Base-by-base conservation (phyloP, 2,113 vertebrate species). In the Uropsilus gracilis region DNA sequence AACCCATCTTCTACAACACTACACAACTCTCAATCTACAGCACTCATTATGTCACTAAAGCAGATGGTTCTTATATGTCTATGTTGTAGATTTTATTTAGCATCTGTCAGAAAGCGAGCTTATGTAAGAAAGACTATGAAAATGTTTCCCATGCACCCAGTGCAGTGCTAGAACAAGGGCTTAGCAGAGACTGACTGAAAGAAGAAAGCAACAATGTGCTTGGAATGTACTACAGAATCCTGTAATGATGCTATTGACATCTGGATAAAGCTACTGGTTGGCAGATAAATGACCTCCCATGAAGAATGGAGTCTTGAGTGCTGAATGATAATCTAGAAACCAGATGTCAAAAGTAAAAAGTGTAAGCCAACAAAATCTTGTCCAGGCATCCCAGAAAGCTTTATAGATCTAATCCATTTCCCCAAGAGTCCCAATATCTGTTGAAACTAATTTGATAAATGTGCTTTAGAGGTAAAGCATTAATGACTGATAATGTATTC, bases 401-500 rank as follows among this genome's bases (percentile, higher is more conserved):
- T 95, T 82, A 72, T 50, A 71, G 24, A 78, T 86, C 8, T 55
- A 80, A 17, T 64, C 48, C 59, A 66, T 87, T 91, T 76, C 39
- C 1, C n/a, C 37, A 90, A 30, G 50, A 17, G 18, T 89, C 44
- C 32, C 64, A 94, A 68, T 94, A 86, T 95, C 55, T 92, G 42
- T 86, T 89, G 37, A 80, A 82, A 55, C 68, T 89, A 83, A 95
- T 86, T 92, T 86, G 50, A 90, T 95, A 94, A 92, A 93, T 86
- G 68, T 69, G 80, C 91, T 82, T 87, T 68, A 85, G 39, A 72
- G 88, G 30, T 37, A 81, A 95, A 83, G n/a, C 86, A 94, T 89
- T 94, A 91, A 94, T 92, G 73, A 80, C 50, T 95, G 63, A 91
- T 96, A 94, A 92, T 96, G 44, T 86, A 80, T 71, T 92, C 82